phyloP scores from a whole-genome alignment of 1,140 invertebrate genomes.

The Meloidogyne floridensis region DNA sequence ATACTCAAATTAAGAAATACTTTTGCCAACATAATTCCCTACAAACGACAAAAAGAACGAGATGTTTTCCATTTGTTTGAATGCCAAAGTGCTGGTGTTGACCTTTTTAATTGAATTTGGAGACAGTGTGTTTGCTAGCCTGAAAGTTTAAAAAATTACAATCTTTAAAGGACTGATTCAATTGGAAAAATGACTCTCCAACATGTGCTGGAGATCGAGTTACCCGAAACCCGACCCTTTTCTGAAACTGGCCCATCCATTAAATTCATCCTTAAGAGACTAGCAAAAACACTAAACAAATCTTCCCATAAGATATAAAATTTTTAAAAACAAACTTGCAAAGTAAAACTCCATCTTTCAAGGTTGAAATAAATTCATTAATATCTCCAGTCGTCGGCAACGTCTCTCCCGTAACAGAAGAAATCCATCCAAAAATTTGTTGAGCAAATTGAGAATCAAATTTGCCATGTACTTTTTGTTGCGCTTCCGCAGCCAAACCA shows the following conservation, averaged over 20 bases:
- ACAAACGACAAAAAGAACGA: slow-evolving; percentile 58
- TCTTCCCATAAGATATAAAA: no score
- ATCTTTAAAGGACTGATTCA: no score
- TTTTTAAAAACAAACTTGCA: slow-evolving; percentile 41
- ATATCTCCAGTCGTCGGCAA: slow-evolving; percentile 37
- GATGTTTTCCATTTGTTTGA: slow-evolving; percentile 64
- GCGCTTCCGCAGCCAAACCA: slow-evolving; percentile 58
- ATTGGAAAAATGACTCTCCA: no score
- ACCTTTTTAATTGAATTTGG: slow-evolving; percentile 57
- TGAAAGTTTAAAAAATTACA: slow-evolving; percentile 22
- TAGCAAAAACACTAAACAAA: no score
- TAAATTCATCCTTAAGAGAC: no score
- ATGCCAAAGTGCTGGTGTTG: slow-evolving; percentile 59
- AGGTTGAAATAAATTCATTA: slow-evolving; percentile 48
- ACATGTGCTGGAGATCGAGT: no score
- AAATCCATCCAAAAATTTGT: slow-evolving; percentile 55
- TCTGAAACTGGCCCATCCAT: no score
- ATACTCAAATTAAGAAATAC: background rate
- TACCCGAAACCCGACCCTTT: no score
- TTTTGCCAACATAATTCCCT: slow-evolving; percentile 54
- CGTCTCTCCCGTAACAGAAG: slow-evolving; percentile 36
- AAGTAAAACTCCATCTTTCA: slow-evolving; percentile 57
- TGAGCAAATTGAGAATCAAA: slow-evolving; percentile 50
- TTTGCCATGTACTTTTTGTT: slow-evolving; percentile 61
- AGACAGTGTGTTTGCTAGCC: slow-evolving; percentile 54